These are phyloP conservation scores for Syngnathus floridae DNA, from an alignment of 2,113 vertebrate genomes.

Conservation along the genomic window DNA sequence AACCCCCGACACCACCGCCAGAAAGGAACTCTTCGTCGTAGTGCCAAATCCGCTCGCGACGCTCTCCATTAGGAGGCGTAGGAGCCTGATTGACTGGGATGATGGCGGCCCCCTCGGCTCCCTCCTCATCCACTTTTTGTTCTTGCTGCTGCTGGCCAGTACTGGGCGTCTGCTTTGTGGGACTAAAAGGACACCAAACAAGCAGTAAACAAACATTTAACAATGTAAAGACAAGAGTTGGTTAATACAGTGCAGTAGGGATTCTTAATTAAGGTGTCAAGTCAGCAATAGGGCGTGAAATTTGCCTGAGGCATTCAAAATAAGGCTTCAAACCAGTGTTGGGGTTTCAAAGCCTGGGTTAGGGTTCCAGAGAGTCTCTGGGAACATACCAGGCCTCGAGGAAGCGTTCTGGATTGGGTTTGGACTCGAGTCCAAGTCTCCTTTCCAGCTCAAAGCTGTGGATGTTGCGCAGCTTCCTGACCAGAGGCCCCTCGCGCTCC, in stretches of 20 bases:
- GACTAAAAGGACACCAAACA: slow-evolving; percentile 59
- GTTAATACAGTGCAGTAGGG: not conserved
- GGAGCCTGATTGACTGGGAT: slow-evolving; percentile 67
- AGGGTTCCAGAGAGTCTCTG: not conserved
- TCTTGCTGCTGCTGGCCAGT: slow-evolving; percentile 24
- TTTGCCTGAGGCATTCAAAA: too few relatives aligned
- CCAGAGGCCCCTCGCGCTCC: slow-evolving; percentile 81
- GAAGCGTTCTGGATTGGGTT: slow-evolving; percentile 85
- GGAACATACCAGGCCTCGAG: slow-evolving; percentile 78
- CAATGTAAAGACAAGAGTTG: not conserved
- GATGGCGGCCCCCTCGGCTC: slow-evolving; percentile 63
- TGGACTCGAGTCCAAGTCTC: slow-evolving; percentile 81
- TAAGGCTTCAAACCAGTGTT: too few relatives aligned
- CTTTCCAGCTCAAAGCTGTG: slow-evolving; percentile 95
- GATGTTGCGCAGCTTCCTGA: slow-evolving; percentile 90
- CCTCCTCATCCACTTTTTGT: slow-evolving; percentile 42
- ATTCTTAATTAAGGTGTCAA: not conserved
- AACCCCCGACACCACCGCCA: slow-evolving; percentile 50
- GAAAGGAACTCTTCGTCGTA: slow-evolving; percentile 88
- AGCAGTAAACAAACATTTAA: slow-evolving; percentile 2
- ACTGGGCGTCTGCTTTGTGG: slow-evolving; percentile 75
- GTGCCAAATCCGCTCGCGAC: slow-evolving; percentile 81
- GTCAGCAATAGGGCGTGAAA: too few relatives aligned
- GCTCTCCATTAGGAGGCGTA: slow-evolving; percentile 53
- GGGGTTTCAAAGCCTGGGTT: not conserved